phyloP scores from a whole-genome alignment of 2,113 vertebrate species.

The Tragelaphus imberbis region DNA sequence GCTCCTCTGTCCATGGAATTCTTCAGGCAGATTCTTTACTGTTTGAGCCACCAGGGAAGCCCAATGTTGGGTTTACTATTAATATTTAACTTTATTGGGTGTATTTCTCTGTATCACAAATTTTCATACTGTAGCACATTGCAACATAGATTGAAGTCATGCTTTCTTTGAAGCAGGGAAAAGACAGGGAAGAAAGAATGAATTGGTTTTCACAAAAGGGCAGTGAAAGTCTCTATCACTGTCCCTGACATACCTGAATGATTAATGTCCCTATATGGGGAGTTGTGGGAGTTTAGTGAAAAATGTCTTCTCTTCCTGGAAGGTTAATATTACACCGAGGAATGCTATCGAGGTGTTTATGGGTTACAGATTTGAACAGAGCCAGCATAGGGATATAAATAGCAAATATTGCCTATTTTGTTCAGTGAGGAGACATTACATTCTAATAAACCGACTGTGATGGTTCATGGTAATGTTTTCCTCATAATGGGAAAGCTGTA shows the following conservation, averaged over 20 bases:
- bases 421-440: neutral
- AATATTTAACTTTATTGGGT: neutral
- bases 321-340: neutral
- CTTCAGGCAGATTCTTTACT: neutral
- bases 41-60: neutral
- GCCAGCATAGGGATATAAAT: neutral
- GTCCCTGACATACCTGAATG: conserved; percentile 10
- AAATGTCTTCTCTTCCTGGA: conserved; percentile 1
- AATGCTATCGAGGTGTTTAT: neutral
- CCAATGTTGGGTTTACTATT: neutral
- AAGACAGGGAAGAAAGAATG: neutral
- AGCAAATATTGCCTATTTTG: neutral
- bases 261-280: neutral
- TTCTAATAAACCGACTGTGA: neutral
- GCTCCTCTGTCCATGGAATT: neutral
- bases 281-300: neutral
- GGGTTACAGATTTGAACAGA: neutral
- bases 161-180: neutral
- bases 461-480: neutral
- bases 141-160: neutral
- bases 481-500: neutral
- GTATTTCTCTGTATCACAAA: neutral
- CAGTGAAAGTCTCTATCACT: conserved; percentile 5
- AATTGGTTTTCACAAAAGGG: conserved; percentile 42
- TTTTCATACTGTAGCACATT: neutral